Evolutionary conservation across 2,113 vertebrate genomes (phyloP), one percentile per base, ranked within the genome.

Genomic region (Mormyrus lacerda): DNA sequence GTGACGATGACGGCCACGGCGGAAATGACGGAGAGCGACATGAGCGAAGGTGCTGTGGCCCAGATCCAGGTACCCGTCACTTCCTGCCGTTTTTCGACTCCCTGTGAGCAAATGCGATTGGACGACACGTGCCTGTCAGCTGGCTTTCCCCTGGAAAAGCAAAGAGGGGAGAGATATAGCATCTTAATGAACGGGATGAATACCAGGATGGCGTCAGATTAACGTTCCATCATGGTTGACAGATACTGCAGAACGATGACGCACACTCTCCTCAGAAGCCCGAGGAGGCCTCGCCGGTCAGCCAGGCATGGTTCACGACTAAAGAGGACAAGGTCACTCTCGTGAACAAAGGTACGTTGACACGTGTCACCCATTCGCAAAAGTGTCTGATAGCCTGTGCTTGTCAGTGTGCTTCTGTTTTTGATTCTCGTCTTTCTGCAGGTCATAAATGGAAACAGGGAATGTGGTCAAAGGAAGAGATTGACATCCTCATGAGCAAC

Each of bases 381-480:
- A 21, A 2, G 15, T 53, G 42, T 44, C 35, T 87, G 35, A 44
- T 27, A 13, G n/a, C 42, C 35, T 42, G 21, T 31, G n/a, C n/a
- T 10, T 4, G 7, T 48, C 44, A 15, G 50, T 9, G 21, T 48
- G 27, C 10, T 53, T 35, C n/a, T 85, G 13, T 47, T 51, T 88
- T 11, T 92, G 92, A 47, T 31, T 69, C 91, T 53, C 88, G 10
- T 65, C 93, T 91, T 0, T 92, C 94, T 93, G 92, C 90, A 99
- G 98, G 98, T 94, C 98, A 99, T 91, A 99, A 98, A 91, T 99
- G 98, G 98, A 99, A 99, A 86, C 98, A 99, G 92, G 98, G 98
- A 21, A 99, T 99, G 98, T 99, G 98, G 98, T 99, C 98, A 0
- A 99, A 99, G 92, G 98, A 99, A 95, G 98, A 99, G 95, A 99